Percentiles rank a stretch among this genome's conserved stretches.
Evolutionary conservation across 2,888 invertebrate genomes (phyloP).

Genomic region (Acleris holmiana): DNA sequence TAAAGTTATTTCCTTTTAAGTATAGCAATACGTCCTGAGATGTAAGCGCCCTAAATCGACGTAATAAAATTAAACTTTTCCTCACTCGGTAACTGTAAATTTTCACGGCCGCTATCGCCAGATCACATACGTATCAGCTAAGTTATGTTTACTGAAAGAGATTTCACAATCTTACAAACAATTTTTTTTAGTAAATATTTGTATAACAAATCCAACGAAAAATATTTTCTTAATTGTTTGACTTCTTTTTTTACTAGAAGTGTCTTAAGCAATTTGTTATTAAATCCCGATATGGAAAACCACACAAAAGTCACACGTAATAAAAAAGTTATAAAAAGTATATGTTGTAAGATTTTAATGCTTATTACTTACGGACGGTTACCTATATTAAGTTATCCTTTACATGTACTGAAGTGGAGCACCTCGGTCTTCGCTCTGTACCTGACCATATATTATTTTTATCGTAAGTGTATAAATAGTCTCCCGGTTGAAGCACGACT

Average conservation of each 20-base stretch:
- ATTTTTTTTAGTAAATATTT: background rate
- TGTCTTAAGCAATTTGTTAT: background rate
- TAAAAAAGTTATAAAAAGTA: background rate
- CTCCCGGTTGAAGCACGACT: background rate
- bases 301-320: background rate
- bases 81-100: background rate
- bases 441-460: constrained; percentile 19
- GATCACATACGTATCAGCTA: background rate
- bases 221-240: background rate
- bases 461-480: background rate
- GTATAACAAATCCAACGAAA: background rate
- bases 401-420: background rate
- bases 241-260: background rate
- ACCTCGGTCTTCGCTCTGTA: constrained; percentile 18
- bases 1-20: constrained; percentile 16
- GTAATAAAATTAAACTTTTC: background rate
- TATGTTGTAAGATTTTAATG: background rate
- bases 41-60: background rate
- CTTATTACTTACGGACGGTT: constrained; percentile 24
- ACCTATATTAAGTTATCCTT: constrained; percentile 27
- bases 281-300: background rate
- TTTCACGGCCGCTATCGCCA: constrained; percentile 8
- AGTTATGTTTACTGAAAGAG: constrained; percentile 29
- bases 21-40: constrained; percentile 3
- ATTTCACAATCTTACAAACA: constrained; percentile 31